Evolutionary conservation across 1,140 invertebrate species (phyloP).

Genomic region (Limonius californicus): DNA sequence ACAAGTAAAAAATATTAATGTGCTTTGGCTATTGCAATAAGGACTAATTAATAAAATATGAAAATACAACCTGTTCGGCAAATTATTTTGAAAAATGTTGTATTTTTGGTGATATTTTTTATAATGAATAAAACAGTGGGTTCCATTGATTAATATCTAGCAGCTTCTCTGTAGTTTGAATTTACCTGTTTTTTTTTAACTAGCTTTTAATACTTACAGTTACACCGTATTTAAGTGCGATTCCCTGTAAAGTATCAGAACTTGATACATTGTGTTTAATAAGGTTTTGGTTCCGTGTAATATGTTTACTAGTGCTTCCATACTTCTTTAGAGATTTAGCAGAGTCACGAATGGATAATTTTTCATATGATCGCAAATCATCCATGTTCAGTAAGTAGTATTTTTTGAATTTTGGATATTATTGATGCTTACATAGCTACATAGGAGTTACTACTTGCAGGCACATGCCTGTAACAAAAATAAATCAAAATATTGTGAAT

Average conservation of each 20-base stretch:
- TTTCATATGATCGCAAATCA: conserved; percentile 61
- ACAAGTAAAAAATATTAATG: too few relatives aligned
- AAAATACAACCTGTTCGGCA: too few relatives aligned
- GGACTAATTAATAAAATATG: too few relatives aligned
- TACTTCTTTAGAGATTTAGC: conserved; percentile 82
- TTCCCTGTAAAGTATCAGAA: conserved; percentile 87
- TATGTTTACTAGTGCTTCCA: conserved; percentile 75
- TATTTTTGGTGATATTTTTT: too few relatives aligned
- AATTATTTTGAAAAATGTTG: too few relatives aligned
- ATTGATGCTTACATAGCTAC: neutral
- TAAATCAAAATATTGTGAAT: too few relatives aligned
- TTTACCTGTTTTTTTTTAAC: too few relatives aligned
- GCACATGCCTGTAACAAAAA: too few relatives aligned
- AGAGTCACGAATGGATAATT: conserved; percentile 77
- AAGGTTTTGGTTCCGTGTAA: conserved; percentile 59
- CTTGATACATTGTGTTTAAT: conserved; percentile 75
- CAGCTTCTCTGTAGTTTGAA: too few relatives aligned
- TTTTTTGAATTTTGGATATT: conserved; percentile 17
- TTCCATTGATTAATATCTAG: too few relatives aligned
- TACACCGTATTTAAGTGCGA: conserved; percentile 87
- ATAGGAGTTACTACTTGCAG: neutral
- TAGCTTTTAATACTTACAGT: conserved; percentile 67
- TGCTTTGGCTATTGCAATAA: too few relatives aligned
- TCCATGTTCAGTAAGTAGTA: neutral
- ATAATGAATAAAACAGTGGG: too few relatives aligned